Conservation (phyloP, 2,113 vertebrate genomes). For the Tachuris rubrigastra region DNA sequence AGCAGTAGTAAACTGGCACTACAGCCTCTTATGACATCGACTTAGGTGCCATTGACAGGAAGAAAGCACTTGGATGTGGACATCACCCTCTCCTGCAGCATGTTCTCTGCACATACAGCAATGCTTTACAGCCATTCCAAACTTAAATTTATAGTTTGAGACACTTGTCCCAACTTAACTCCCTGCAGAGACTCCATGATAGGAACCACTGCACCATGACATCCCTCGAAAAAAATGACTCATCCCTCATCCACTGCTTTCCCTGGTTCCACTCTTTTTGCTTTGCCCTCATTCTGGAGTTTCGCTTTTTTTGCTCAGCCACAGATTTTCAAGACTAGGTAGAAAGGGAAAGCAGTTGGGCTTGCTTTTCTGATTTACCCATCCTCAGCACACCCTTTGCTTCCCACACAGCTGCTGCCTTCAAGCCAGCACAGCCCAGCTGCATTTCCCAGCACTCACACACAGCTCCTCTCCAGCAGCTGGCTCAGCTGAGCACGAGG, state of each 20-base stretch:
- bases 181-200: neutral
- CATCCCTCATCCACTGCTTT: neutral
- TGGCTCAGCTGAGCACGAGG: neutral
- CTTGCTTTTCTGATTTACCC: neutral
- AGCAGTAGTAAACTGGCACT: neutral
- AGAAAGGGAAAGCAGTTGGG: neutral
- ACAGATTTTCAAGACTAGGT: neutral
- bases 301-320: neutral
- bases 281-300: neutral
- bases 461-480: neutral
- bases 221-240: neutral
- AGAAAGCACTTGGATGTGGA: neutral
- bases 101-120: neutral
- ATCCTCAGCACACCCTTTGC: neutral
- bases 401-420: neutral
- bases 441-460: neutral
- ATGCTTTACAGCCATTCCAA: neutral
- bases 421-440: neutral
- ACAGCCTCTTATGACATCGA: neutral
- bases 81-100: neutral
- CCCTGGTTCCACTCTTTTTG: neutral
- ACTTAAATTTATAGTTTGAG: neutral
- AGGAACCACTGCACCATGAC: neutral
- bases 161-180: neutral
- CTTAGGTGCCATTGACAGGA: neutral